phyloP scores from a whole-genome alignment of 2,888 invertebrate species.

The Volucella bombylans region DNA sequence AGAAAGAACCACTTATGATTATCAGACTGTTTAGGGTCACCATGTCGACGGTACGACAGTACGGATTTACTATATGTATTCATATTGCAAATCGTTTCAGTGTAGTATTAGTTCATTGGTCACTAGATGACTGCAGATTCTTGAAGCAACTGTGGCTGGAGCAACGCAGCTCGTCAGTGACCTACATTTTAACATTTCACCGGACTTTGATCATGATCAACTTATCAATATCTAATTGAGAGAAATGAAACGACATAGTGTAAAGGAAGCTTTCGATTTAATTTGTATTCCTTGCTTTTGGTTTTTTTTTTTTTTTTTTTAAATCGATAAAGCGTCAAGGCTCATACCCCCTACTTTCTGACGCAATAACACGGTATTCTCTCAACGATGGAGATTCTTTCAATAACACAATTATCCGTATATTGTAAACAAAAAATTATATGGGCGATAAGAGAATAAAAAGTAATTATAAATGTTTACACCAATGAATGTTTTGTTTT shows the following conservation, averaged over 20 bases:
- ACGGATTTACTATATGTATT: conserved; percentile 18
- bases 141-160: too few species aligned
- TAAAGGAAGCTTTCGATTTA: too few species aligned
- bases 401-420: too few species aligned
- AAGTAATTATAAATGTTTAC: not conserved
- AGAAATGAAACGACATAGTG: too few species aligned
- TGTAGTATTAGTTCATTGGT: not conserved
- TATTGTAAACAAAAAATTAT: not conserved
- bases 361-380: conserved; percentile 35
- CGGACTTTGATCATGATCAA: not conserved
- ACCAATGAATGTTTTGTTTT: conserved; percentile 69
- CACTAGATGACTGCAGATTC: too few species aligned
- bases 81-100: conserved; percentile 6
- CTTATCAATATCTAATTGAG: too few species aligned
- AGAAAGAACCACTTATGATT: not conserved
- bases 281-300: too few species aligned
- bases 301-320: too few species aligned
- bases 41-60: conserved; percentile 15
- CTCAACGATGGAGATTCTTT: conserved; percentile 14
- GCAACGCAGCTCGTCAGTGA: not conserved
- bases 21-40: conserved; percentile 32
- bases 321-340: too few species aligned
- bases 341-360: not conserved
- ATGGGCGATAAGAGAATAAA: not conserved
- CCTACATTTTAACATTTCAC: not conserved